Base-by-base conservation (phyloP, 2,888 invertebrate genomes). In the Lycaena phlaeas region DNA sequence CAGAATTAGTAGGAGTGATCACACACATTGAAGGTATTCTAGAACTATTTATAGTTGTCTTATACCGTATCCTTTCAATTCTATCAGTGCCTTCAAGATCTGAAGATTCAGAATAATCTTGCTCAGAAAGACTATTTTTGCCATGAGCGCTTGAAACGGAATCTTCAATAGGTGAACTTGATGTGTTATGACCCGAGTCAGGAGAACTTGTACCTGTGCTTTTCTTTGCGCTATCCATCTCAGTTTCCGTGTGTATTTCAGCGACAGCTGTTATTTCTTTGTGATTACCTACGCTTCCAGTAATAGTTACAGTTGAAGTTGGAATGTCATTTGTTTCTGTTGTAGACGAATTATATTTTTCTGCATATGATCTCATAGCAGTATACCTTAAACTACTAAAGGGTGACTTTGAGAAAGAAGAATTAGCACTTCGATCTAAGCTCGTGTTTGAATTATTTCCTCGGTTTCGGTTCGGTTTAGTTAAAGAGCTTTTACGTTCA, bases 1-100 rank as follows among this genome's bases (percentile, higher is more conserved):
- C 95, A 48, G 94, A 95, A 46, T 92, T 92, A 0, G 91, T 90
- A 3, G 95, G 95, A 10, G 95, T 95, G 37, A 95, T 94, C 2
- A 94, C 94, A 70, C 95, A 96, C 91, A 96, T 93, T 3, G 95
- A 95, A 1, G 96, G 96, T 61, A 96, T 96, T 53, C 95, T 87
- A 53, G 93, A 93, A 38, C 93, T 92, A 59, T 92, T 94, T 29
- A 96, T 93, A 1, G 92, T 91, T 0, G 95, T 96, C 76, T 95
- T 96, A 29, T 91, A 90, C 45, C 94, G 85, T 49, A 95, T 92
- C 52, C 95, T 86, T 71, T 95, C 95, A 56, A 93, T 92, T 59
- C 95, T 87, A 62, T 95, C 95, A 15, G 93, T 89, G n/a, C 93
- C 94, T 77, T 94, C 94, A 52, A 94, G 84, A 65, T 95, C 94